These are phyloP conservation scores for Drosophila borborema DNA, from an alignment of 2,888 invertebrate species.

Conservation along the genomic window DNA sequence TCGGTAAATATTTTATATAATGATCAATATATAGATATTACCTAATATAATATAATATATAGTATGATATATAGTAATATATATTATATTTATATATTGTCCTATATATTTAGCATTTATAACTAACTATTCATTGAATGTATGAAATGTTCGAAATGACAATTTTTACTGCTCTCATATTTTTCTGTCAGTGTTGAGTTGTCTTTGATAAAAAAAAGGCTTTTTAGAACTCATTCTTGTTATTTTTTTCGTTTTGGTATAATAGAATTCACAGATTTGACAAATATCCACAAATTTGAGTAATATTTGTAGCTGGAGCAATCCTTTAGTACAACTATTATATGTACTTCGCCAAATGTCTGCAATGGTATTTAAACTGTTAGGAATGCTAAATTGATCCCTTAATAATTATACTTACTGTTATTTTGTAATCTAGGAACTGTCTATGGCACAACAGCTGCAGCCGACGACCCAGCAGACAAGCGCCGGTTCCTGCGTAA, in stretches of 20 bases:
- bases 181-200: neutral
- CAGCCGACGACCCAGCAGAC: slow-evolving; percentile 41
- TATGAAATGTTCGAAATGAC: neutral
- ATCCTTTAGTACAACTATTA: neutral
- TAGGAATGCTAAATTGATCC: neutral
- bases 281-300: neutral
- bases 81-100: neutral
- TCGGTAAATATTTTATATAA: neutral
- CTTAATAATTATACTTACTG: neutral
- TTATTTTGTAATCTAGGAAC: slow-evolving; percentile 9
- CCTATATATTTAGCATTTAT: neutral
- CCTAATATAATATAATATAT: no score
- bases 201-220: neutral
- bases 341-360: neutral
- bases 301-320: neutral
- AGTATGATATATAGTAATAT: no score
- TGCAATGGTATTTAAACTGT: slow-evolving; percentile 10
- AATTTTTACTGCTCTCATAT: neutral
- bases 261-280: neutral
- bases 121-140: no score
- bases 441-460: slow-evolving; percentile 13
- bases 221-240: slow-evolving; percentile 1
- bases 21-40: neutral
- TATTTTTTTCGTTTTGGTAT: slow-evolving; percentile 2
- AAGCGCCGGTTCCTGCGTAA: slow-evolving; percentile 64